Percentiles rank a stretch among this genome's conserved stretches.
Evolutionary conservation across 2,797 vertebrate species (phyloP).

Genomic region (Novumbra hubbsi): DNA sequence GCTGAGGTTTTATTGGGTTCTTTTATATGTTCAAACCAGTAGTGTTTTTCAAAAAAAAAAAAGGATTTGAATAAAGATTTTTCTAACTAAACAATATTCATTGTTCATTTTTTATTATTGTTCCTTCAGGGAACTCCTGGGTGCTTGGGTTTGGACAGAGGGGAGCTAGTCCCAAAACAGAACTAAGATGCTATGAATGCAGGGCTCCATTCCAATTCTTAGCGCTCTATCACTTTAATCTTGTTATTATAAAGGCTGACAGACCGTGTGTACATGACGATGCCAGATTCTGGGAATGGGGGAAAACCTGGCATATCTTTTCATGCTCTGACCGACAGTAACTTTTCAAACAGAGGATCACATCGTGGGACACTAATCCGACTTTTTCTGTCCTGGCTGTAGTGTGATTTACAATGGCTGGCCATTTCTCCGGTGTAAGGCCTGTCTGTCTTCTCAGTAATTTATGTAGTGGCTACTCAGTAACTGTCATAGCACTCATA

Average conservation of each 20-base stretch:
- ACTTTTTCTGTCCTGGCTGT: not conserved
- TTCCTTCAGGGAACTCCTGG: no score
- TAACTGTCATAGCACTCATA: not conserved
- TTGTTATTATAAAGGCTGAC: slow-evolving; percentile 11
- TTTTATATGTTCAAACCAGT: slow-evolving; percentile 43
- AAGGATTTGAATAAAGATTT: slow-evolving; percentile 36
- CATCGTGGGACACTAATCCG: not conserved
- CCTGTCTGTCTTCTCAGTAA: not conserved
- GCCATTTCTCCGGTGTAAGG: no score
- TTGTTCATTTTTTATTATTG: slow-evolving; percentile 16
- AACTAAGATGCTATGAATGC: not conserved
- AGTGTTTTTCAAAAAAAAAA: slow-evolving; percentile 56
- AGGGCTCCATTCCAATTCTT: slow-evolving; percentile 29
- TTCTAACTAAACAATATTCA: slow-evolving; percentile 41
- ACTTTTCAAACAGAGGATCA: slow-evolving; percentile 21
- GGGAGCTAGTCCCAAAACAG: not conserved
- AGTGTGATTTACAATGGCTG: not conserved
- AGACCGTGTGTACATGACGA: slow-evolving; percentile 22
- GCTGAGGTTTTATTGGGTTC: slow-evolving; percentile 36
- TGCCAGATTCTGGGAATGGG: not conserved
- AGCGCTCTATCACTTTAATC: not conserved
- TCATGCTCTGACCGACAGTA: not conserved
- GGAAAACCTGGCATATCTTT: not conserved
- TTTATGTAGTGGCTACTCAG: not conserved
- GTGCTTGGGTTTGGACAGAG: no score